Conservation (phyloP, 1,140 invertebrate species). For the Lepeophtheirus salmonis region DNA sequence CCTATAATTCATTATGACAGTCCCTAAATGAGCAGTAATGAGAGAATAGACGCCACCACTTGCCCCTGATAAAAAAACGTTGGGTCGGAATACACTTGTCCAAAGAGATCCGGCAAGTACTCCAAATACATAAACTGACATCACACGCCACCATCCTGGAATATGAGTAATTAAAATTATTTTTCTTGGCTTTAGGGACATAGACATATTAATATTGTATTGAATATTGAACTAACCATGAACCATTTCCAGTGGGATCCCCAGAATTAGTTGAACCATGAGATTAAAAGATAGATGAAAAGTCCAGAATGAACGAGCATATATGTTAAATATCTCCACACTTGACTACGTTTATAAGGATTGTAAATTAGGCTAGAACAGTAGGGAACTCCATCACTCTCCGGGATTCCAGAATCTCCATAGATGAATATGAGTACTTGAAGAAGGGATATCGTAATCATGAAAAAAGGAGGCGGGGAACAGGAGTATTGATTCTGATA, state of each 20-base stretch:
- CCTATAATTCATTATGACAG: conserved; percentile 30
- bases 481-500: conserved; percentile 15
- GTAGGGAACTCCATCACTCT: conserved; percentile 44
- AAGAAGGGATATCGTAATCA: conserved; percentile 1
- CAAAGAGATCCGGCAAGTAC: conserved; percentile 32
- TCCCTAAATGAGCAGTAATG: conserved; percentile 38
- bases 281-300: conserved; percentile 77
- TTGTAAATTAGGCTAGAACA: conserved; percentile 83
- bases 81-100: conserved; percentile 32
- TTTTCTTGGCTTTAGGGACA: neutral
- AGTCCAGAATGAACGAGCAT: conserved; percentile 77
- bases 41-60: conserved; percentile 40
- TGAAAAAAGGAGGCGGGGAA: conserved; percentile 10
- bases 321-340: conserved; percentile 86
- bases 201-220: neutral
- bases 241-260: conserved; percentile 83
- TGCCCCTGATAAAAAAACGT: conserved; percentile 34
- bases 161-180: neutral
- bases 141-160: conserved; percentile 40
- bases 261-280: conserved; percentile 72
- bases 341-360: conserved; percentile 67
- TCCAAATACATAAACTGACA: conserved; percentile 45
- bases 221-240: conserved; percentile 45
- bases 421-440: conserved; percentile 12
- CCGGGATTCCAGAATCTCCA: too few relatives aligned